These are phyloP conservation scores for Lasioglossum morio DNA, from an alignment of 2,888 invertebrate genomes.

Conservation along the genomic window DNA sequence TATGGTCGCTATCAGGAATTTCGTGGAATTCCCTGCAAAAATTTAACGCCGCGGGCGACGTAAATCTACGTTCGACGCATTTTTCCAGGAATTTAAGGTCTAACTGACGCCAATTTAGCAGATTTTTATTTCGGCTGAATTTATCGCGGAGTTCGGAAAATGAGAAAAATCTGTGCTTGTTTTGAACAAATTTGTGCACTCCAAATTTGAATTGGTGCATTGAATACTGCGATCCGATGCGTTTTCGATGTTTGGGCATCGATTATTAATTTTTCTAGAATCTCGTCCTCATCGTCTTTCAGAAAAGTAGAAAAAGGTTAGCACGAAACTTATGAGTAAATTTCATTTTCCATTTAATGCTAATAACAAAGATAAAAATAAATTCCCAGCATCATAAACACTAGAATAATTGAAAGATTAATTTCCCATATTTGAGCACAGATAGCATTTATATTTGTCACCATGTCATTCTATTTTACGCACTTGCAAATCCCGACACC, in stretches of 20 bases:
- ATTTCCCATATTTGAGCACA: background rate
- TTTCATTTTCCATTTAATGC: background rate
- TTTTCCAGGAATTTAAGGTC: background rate
- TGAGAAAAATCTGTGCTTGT: background rate
- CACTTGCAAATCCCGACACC: background rate
- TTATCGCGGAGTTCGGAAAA: background rate
- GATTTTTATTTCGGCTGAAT: background rate
- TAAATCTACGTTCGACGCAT: conserved; percentile 6
- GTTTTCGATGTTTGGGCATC: background rate
- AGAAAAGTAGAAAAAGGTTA: background rate
- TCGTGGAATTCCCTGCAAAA: background rate
- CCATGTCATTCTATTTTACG: background rate
- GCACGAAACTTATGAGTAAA: background rate
- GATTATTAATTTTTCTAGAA: too few species aligned
- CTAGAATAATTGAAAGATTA: background rate
- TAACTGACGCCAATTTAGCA: background rate
- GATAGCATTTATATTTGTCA: background rate
- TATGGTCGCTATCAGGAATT: background rate
- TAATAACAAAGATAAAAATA: background rate
- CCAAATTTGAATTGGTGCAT: background rate
- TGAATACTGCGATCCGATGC: background rate
- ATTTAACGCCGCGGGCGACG: background rate
- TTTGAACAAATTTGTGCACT: background rate
- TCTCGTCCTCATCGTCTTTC: background rate
- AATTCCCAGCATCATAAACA: background rate